phyloP scores from a whole-genome alignment of 2,797 vertebrate genomes.

The Neosalanx taihuensis region DNA sequence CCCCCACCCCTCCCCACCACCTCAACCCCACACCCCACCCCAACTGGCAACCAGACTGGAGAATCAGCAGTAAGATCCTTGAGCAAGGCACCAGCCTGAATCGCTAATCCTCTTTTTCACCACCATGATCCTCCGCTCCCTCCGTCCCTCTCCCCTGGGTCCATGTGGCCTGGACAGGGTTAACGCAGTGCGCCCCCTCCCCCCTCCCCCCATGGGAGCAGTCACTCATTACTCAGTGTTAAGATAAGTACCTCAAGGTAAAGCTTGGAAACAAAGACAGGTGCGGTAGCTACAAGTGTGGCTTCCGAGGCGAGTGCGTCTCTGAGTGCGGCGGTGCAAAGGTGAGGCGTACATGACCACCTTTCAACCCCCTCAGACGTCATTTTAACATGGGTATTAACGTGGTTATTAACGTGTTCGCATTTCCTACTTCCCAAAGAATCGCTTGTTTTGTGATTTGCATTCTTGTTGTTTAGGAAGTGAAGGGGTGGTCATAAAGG shows the following conservation, averaged over 20 bases:
- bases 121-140: constrained; percentile 44
- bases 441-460: too few relatives aligned
- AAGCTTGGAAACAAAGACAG: not conserved
- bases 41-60: constrained; percentile 51
- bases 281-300: constrained; percentile 37
- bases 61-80: constrained; percentile 51
- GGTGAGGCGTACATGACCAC: constrained; percentile 29
- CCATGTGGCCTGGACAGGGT: constrained; percentile 18
- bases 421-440: constrained; percentile 41
- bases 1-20: constrained; percentile 26
- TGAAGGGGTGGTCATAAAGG: not conserved
- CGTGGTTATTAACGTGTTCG: constrained; percentile 35
- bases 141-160: constrained; percentile 27
- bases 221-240: not conserved
- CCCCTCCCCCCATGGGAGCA: not conserved
- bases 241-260: not conserved
- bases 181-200: not conserved
- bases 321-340: constrained; percentile 48
- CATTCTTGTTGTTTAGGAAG: too few relatives aligned
- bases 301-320: constrained; percentile 53
- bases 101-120: constrained; percentile 64
- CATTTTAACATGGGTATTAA: constrained; percentile 32
- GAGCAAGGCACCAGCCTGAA: constrained; percentile 53
- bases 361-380: constrained; percentile 19
- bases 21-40: constrained; percentile 19